A percentile compares a stretch with the other conserved stretches of the same genome.
phyloP scores from a whole-genome alignment of 2,797 vertebrate species.

The Choloepus didactylus region DNA sequence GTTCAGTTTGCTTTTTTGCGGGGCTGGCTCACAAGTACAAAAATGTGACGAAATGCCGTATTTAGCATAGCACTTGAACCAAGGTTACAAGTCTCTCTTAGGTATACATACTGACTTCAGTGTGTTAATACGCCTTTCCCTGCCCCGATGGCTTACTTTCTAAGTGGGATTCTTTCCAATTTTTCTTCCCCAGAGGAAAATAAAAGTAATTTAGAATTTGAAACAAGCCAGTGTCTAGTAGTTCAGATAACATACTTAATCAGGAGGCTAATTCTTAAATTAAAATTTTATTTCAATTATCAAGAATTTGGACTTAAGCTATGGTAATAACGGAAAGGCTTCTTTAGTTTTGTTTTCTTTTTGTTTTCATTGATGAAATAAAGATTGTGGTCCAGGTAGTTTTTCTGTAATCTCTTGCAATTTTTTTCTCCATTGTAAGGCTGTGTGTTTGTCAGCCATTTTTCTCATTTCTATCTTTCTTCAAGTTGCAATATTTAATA shows the following conservation, averaged over 20 bases:
- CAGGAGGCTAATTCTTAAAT: constrained; percentile 57
- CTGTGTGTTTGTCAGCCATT: not conserved
- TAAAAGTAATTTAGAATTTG: constrained; percentile 63
- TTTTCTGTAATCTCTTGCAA: not conserved
- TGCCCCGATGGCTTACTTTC: constrained; percentile 36
- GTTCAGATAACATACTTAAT: constrained; percentile 42
- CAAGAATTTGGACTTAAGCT: constrained; percentile 12
- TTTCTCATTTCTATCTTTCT: not conserved
- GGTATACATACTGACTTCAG: not conserved
- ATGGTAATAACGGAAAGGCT: not conserved
- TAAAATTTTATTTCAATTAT: constrained; percentile 50
- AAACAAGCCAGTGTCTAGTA: constrained; percentile 34
- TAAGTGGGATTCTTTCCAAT: constrained; percentile 62
- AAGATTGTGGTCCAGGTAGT: not conserved
- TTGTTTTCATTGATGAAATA: constrained; percentile 21
- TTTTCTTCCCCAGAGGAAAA: not conserved
- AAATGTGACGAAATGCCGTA: constrained; percentile 52
- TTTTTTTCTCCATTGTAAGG: not conserved
- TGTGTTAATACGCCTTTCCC: constrained; percentile 7
- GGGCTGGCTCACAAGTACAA: constrained; percentile 5
- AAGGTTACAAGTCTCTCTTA: constrained; percentile 37
- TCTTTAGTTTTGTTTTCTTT: not conserved
- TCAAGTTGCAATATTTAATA: not conserved
- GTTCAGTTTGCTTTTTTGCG: constrained; percentile 64
- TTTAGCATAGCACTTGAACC: constrained; percentile 65